Evolutionary conservation across 2,113 vertebrate genomes (phyloP).

Genomic region (Tupaia tana): DNA sequence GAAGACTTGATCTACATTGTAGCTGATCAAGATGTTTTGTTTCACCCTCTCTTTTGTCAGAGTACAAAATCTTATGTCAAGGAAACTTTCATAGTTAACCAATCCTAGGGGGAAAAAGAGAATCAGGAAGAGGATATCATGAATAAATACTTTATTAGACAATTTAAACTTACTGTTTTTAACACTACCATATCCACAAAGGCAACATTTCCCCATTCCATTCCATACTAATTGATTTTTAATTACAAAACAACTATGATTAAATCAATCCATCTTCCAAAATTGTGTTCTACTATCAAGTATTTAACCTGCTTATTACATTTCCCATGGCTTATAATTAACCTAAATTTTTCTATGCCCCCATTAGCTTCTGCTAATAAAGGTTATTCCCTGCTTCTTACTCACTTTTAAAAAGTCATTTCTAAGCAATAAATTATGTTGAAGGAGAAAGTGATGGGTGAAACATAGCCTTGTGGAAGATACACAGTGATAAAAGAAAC

Average conservation of each 20-base stretch:
- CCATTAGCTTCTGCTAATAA: slow-evolving; percentile 52
- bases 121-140: slow-evolving; percentile 71
- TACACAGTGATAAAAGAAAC: background rate
- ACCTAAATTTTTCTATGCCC: slow-evolving; percentile 34
- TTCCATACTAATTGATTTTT: slow-evolving; percentile 75
- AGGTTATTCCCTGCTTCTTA: slow-evolving; percentile 50
- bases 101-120: slow-evolving; percentile 75
- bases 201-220: slow-evolving; percentile 43
- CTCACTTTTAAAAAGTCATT: slow-evolving; percentile 43
- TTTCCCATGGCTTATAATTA: slow-evolving; percentile 48
- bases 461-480: background rate
- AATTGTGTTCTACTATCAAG: slow-evolving; percentile 57
- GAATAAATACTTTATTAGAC: slow-evolving; percentile 81
- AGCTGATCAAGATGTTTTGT: slow-evolving; percentile 72
- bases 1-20: slow-evolving; percentile 63
- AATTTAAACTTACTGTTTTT: slow-evolving; percentile 76
- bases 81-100: slow-evolving; percentile 81
- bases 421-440: slow-evolving; percentile 10
- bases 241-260: slow-evolving; percentile 58
- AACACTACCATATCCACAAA: slow-evolving; percentile 65
- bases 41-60: slow-evolving; percentile 78
- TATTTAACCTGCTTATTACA: slow-evolving; percentile 57
- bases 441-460: slow-evolving; percentile 10
- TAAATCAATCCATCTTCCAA: slow-evolving; percentile 48
- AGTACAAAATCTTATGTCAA: slow-evolving; percentile 76